Evolutionary conservation across 2,888 invertebrate genomes (phyloP), one percentile per base, ranked within the genome.

Genomic region (Proisotoma minuta): DNA sequence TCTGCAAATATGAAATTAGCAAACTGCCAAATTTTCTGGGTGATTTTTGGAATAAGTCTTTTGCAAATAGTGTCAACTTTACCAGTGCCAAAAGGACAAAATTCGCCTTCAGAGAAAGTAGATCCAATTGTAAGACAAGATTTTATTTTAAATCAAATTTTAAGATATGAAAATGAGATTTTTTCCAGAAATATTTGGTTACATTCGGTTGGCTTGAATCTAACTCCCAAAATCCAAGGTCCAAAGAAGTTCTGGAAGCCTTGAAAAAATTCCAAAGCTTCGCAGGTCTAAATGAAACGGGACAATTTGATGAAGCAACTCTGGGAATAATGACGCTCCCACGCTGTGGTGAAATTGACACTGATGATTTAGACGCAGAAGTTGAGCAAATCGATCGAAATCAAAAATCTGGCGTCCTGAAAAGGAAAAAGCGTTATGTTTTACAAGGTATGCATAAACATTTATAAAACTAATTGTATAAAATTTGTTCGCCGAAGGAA

Each of bases 401-500:
- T 5, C 24, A 18, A 18, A n/a, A n/a, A 8, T 24, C 22, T 2
- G n/a, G 29, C 3, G 18, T 34, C 23, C 8, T 24, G 8, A 18
- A 5, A 15, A 54, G 54, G 22, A 22, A 15, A 4, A 54, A 54
- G 22, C 34, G 54, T 12, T 54, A 39, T 20, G 24, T 22, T 20
- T n/a, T 54, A 10, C 54, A 54, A 22, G 51, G 51, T 51, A 10
- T 34, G 34, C 34, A 34, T 34, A n/a, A n/a, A n/a, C n/a, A n/a
- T n/a, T n/a, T n/a, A n/a, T n/a, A n/a, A n/a, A n/a, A n/a, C n/a
- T n/a, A n/a, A n/a, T n/a, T n/a, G n/a, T n/a, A n/a, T 20, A 18
- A 47, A 15, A 15, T 49, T 10, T 34, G 8, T 15, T 34, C 4
- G 2, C 12, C 23, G 3, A 77, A 91, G 92, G 92, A 49, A 94